Conservation (phyloP, 2,888 invertebrate genomes). For the Apamea crenata region DNA sequence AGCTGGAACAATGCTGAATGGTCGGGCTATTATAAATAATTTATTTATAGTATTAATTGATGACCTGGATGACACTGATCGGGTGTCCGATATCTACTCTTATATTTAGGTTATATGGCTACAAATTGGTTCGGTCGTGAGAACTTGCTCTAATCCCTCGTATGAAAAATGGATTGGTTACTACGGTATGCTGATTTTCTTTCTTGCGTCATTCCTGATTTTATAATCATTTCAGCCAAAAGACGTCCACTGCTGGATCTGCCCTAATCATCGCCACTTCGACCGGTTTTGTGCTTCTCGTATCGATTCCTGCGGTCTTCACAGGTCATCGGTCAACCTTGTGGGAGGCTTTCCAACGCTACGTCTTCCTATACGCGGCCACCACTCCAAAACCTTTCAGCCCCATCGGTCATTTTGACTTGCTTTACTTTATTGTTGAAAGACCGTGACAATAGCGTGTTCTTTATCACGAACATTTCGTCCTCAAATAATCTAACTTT, state of each 20-base stretch:
- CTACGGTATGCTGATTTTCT: background rate
- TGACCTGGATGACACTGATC: conserved; percentile 22
- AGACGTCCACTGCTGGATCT: background rate
- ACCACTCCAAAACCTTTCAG: background rate
- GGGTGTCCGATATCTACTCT: background rate
- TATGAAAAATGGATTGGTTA: background rate
- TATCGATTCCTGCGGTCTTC: background rate
- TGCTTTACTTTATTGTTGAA: background rate
- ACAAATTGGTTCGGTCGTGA: background rate
- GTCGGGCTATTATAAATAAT: conserved; percentile 34
- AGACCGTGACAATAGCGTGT: background rate
- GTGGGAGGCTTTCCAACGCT: background rate
- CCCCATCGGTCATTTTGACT: background rate
- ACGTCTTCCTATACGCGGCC: background rate
- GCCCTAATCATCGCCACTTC: background rate
- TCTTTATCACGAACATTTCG: background rate
- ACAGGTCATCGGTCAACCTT: background rate
- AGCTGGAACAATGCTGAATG: conserved; percentile 52
- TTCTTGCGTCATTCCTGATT: background rate
- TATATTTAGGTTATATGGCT: conserved; percentile 1
- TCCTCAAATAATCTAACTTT: background rate
- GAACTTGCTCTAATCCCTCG: background rate
- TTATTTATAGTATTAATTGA: conserved; percentile 40
- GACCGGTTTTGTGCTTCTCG: background rate
- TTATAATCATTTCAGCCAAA: background rate